Evolutionary conservation across 2,113 vertebrate genomes (phyloP).

Genomic region (Ploceus nigricollis): DNA sequence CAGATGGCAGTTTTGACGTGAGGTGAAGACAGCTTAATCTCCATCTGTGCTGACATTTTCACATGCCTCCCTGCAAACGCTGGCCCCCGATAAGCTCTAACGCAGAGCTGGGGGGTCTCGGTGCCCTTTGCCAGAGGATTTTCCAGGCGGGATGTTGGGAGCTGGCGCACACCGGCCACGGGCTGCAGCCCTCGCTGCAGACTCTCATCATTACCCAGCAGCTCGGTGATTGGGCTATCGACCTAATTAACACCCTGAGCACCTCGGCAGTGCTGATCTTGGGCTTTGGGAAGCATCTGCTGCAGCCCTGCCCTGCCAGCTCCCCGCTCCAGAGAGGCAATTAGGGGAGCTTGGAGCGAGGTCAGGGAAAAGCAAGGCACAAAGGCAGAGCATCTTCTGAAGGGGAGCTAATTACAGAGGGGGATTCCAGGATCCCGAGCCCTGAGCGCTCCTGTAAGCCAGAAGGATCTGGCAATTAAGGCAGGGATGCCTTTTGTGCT

Average conservation of each 20-base stretch:
- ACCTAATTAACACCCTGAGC: not conserved
- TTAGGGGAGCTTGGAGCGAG: not conserved
- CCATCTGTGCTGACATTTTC: slow-evolving; percentile 67
- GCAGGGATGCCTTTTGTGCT: not conserved
- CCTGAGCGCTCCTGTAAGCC: not conserved
- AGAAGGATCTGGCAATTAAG: not conserved
- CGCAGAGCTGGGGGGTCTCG: not conserved
- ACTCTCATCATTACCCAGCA: not conserved
- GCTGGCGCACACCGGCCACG: not conserved
- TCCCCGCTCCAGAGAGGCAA: not conserved
- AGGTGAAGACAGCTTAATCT: slow-evolving; percentile 65
- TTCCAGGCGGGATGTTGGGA: not conserved
- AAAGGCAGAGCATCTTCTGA: not conserved
- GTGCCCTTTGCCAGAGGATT: not conserved
- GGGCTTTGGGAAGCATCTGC: not conserved
- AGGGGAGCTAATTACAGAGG: not conserved
- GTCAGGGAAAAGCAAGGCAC: not conserved
- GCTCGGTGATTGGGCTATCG: not conserved
- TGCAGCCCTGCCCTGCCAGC: not conserved
- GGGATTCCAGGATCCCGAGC: not conserved
- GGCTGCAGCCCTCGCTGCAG: not conserved
- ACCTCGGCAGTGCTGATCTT: not conserved
- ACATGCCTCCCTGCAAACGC: not conserved
- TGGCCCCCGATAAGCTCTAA: not conserved
- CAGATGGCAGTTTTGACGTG: slow-evolving; percentile 65